Conservation (phyloP, 35 echinoderm and acorn worm genomes). For the Ophioderma brevispina region DNA sequence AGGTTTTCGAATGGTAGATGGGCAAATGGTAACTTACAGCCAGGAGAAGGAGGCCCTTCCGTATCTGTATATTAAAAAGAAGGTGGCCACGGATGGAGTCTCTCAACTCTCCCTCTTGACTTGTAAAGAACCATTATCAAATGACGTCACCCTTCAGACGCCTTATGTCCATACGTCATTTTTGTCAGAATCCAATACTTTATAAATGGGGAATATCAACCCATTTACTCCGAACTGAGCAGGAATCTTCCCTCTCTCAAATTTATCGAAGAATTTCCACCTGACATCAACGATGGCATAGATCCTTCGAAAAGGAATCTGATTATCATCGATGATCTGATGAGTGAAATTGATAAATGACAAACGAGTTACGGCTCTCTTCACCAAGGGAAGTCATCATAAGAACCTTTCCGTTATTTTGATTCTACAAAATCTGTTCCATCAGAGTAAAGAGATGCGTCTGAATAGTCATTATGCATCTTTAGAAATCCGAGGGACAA, state of each 20-base stretch:
- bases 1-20: constrained; percentile 31
- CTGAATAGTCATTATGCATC: constrained; percentile 53
- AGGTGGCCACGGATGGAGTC: constrained; percentile 30
- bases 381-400: constrained; percentile 71
- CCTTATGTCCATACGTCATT: neutral
- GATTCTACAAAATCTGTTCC: constrained; percentile 81
- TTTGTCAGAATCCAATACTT: neutral
- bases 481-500: constrained; percentile 66
- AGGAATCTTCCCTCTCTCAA: constrained; percentile 8
- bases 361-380: constrained; percentile 26
- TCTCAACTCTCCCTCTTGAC: constrained; percentile 49
- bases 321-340: constrained; percentile 51
- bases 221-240: constrained; percentile 6
- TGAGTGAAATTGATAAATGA: constrained; percentile 38
- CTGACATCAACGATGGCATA: constrained; percentile 8
- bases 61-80: constrained; percentile 64
- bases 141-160: neutral
- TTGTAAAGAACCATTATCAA: constrained; percentile 11
- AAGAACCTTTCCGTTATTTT: constrained; percentile 55
- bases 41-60: constrained; percentile 55
- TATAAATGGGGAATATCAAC: constrained; percentile 60
- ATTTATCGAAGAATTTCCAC: constrained; percentile 55
- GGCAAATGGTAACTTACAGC: constrained; percentile 56
- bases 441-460: constrained; percentile 49
- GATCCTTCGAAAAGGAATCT: constrained; percentile 36